phyloP scores from a whole-genome alignment of 1,140 invertebrate genomes.

The Ridgeia piscesae region DNA sequence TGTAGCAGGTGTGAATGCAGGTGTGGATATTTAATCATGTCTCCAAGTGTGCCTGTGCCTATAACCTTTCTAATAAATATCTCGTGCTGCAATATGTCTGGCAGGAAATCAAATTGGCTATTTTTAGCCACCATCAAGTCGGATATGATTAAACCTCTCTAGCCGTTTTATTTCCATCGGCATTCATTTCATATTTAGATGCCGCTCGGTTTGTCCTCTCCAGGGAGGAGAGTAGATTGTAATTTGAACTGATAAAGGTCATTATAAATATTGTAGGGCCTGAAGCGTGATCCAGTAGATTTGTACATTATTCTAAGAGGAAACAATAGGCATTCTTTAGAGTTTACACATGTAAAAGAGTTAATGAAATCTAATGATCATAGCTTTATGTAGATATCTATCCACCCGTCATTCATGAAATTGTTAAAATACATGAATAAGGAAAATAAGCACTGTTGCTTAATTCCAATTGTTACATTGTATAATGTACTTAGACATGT shows the following conservation, averaged over 20 bases:
- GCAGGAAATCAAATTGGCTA: not conserved
- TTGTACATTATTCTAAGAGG: not conserved
- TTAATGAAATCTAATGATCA: too few relatives aligned
- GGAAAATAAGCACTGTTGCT: too few relatives aligned
- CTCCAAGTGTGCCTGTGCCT: not conserved
- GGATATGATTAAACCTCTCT: conserved; percentile 1
- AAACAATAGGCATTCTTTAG: too few relatives aligned
- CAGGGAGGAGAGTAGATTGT: not conserved
- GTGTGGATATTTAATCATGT: not conserved
- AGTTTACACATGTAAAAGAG: too few relatives aligned
- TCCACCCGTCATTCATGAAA: too few relatives aligned
- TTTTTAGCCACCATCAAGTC: not conserved
- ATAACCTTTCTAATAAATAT: not conserved
- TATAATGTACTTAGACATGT: too few relatives aligned
- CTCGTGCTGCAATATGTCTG: not conserved
- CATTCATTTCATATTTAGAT: not conserved
- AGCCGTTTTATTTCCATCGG: not conserved
- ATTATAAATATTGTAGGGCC: not conserved
- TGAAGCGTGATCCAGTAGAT: not conserved
- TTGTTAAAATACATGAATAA: too few relatives aligned
- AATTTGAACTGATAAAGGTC: not conserved
- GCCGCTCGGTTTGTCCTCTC: not conserved
- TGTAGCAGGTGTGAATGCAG: not conserved
- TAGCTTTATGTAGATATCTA: too few relatives aligned
- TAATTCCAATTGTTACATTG: too few relatives aligned